These are phyloP conservation scores for Calyptommatus sinebrachiatus DNA, from an alignment of 2,113 vertebrate species.

Conservation along the genomic window DNA sequence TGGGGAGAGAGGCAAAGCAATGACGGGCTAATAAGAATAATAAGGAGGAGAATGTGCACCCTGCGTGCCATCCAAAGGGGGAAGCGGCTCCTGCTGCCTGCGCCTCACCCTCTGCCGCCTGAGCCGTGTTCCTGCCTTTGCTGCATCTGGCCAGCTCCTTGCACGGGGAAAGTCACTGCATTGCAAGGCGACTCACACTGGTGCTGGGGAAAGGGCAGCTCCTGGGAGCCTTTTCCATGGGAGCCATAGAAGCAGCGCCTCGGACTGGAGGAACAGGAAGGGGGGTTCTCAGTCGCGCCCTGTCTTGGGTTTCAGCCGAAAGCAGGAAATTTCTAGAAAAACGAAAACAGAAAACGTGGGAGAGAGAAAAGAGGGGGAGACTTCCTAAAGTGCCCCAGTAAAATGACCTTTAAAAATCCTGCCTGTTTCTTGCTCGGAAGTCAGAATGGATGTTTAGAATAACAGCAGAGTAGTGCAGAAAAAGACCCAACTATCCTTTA, in stretches of 20 bases:
- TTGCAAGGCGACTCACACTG: conserved; percentile 1
- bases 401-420: neutral
- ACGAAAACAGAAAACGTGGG: neutral
- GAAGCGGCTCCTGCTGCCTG: conserved; percentile 42
- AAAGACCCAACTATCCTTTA: accelerated
- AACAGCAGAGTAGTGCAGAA: neutral
- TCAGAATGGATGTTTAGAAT: neutral
- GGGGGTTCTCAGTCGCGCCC: conserved; percentile 1
- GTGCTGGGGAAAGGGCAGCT: neutral
- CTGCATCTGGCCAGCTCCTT: conserved; percentile 29
- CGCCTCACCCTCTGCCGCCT: conserved; percentile 40
- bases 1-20: neutral
- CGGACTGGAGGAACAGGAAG: neutral
- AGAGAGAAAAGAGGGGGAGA: neutral
- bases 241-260: neutral
- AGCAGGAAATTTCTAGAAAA: neutral
- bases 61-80: conserved; percentile 15
- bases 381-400: neutral
- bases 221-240: neutral
- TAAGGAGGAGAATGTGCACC: neutral
- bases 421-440: neutral
- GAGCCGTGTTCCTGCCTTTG: conserved; percentile 7
- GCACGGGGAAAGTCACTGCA: conserved; percentile 18
- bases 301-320: neutral
- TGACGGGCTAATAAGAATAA: neutral